Evolutionary conservation across 2,113 vertebrate genomes (phyloP).

Genomic region (Boulengeromyrus knoepffleri): DNA sequence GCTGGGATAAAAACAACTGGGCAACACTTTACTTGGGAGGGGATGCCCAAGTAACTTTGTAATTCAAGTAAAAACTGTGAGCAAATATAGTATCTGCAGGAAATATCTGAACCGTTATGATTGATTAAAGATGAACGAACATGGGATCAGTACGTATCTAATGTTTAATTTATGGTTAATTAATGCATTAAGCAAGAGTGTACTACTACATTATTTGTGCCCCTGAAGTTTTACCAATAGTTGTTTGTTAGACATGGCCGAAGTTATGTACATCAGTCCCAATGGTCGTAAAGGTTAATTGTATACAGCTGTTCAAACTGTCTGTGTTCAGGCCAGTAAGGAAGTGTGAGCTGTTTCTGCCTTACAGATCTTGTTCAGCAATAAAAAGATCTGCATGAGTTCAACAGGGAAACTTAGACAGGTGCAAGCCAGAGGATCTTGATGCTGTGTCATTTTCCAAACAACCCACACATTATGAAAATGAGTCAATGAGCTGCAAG

Average conservation of each 20-base stretch:
- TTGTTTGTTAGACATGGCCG: neutral
- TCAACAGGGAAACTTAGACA: neutral
- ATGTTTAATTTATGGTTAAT: neutral
- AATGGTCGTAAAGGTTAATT: neutral
- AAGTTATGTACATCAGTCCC: neutral
- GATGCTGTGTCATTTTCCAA: neutral
- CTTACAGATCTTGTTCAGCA: neutral
- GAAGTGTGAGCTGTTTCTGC: neutral
- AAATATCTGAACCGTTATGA: neutral
- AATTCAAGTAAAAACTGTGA: neutral
- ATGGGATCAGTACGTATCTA: neutral
- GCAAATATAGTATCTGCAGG: neutral
- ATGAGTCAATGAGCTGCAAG: neutral
- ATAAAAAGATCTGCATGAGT: neutral
- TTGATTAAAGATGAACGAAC: neutral
- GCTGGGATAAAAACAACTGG: neutral
- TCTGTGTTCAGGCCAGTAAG: neutral
- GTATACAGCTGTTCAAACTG: neutral
- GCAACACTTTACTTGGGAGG: neutral
- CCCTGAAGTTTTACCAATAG: neutral
- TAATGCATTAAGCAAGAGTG: neutral
- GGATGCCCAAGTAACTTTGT: neutral
- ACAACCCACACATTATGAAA: neutral
- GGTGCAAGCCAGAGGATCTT: neutral
- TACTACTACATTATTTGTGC: neutral